These are phyloP conservation scores for Schizotus pectinicornis DNA, from an alignment of 2,888 invertebrate genomes.

Conservation along the genomic window DNA sequence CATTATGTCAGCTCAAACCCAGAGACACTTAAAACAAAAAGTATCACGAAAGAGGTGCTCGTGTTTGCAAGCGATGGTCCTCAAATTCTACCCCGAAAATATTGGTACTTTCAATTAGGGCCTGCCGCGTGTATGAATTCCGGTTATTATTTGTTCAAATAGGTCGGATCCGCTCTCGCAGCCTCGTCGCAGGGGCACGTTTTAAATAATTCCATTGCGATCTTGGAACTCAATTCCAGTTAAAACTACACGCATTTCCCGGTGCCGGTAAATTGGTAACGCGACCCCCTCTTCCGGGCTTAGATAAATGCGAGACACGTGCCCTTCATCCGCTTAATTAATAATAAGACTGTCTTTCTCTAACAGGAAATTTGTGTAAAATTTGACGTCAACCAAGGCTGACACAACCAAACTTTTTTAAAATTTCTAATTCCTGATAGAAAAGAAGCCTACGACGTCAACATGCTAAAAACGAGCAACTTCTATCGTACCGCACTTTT, in stretches of 20 bases:
- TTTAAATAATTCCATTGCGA: slow-evolving; percentile 17
- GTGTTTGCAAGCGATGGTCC: not conserved
- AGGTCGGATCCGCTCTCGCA: slow-evolving; percentile 1
- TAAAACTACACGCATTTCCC: slow-evolving; percentile 8
- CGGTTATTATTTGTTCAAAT: slow-evolving; percentile 19
- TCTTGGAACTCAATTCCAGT: slow-evolving; percentile 12
- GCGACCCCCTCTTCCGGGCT: slow-evolving; percentile 1
- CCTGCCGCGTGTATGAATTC: not conserved
- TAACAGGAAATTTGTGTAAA: slow-evolving; percentile 14
- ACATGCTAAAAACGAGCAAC: slow-evolving; percentile 6
- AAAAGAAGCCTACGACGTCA: slow-evolving; percentile 15
- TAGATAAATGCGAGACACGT: no score
- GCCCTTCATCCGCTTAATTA: slow-evolving; percentile 3
- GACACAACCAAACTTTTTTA: not conserved
- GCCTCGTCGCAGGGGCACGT: slow-evolving; percentile 3
- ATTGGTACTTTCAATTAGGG: slow-evolving; percentile 3
- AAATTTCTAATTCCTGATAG: no score
- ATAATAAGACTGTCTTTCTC: slow-evolving; percentile 13
- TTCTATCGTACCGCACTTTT: no score
- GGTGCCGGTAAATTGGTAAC: not conserved
- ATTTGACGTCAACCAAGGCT: slow-evolving; percentile 15
- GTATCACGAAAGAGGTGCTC: no score
- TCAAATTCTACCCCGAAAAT: slow-evolving; percentile 4
- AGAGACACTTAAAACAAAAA: no score
- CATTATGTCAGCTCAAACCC: no score